These are phyloP conservation scores for Peromyscus leucopus DNA, from an alignment of 2,113 vertebrate species.

Conservation along the genomic window DNA sequence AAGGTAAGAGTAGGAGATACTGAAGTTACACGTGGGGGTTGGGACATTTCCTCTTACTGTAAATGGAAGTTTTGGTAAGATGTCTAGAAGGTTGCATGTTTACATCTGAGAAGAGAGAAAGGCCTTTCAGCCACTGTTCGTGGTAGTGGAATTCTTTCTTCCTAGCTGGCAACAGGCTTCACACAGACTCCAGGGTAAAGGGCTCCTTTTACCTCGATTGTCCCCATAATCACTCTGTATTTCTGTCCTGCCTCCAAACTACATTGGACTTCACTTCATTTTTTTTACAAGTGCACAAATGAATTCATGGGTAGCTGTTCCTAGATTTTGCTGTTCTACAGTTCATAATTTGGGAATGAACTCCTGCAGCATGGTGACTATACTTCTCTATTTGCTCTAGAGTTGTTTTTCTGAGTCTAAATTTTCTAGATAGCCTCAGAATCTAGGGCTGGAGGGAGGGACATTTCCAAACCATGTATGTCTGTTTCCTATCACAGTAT, in stretches of 20 bases:
- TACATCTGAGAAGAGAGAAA: background rate
- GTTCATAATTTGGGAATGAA: background rate
- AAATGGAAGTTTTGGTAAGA: background rate
- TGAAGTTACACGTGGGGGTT: background rate
- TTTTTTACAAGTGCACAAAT: background rate
- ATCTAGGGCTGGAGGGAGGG: background rate
- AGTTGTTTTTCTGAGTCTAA: slow-evolving; percentile 32
- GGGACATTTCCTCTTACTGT: background rate
- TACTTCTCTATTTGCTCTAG: slow-evolving; percentile 30
- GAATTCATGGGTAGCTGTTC: background rate
- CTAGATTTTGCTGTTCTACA: background rate
- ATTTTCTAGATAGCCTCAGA: slow-evolving; percentile 1
- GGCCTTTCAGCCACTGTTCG: background rate
- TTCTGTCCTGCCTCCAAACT: background rate
- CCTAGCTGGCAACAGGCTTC: background rate
- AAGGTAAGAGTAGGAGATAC: background rate
- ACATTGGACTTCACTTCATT: background rate
- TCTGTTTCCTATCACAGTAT: background rate
- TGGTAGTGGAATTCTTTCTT: background rate
- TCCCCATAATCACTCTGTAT: background rate
- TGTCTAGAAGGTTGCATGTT: background rate
- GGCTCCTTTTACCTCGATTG: background rate
- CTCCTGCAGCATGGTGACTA: background rate
- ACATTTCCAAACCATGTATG: background rate
- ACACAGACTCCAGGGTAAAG: background rate